Conservation (phyloP, 2,113 vertebrate genomes). For the Laticauda colubrina region DNA sequence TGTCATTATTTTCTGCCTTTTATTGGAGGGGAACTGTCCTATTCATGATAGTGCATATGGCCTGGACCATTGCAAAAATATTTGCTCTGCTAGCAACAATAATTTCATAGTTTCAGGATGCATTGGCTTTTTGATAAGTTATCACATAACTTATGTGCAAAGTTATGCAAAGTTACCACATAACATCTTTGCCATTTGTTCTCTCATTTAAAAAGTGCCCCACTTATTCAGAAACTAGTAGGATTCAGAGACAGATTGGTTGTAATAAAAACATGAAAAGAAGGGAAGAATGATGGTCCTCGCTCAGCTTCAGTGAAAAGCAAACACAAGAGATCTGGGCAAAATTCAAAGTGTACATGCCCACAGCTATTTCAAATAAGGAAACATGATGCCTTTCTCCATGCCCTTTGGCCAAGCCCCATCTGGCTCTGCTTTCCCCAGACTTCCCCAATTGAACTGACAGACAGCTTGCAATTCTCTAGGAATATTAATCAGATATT, state of each 20-base stretch:
- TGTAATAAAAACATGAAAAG: neutral
- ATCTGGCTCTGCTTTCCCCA: conserved; percentile 4
- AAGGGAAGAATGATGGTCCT: neutral
- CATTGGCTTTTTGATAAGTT: neutral
- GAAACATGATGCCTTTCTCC: conserved; percentile 6
- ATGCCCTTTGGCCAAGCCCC: conserved; percentile 18
- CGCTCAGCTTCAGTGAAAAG: neutral
- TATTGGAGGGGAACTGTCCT: neutral
- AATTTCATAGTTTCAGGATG: neutral
- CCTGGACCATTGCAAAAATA: neutral
- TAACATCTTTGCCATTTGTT: neutral
- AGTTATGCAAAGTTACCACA: neutral
- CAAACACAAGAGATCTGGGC: neutral
- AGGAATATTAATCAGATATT: conserved; percentile 27
- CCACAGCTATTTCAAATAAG: neutral
- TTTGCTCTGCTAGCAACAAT: neutral
- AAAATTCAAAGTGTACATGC: neutral
- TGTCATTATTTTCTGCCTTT: neutral
- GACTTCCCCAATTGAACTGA: conserved; percentile 17
- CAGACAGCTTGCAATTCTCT: conserved; percentile 5
- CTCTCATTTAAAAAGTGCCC: neutral
- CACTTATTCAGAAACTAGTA: neutral
- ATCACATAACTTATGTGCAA: too few relatives aligned
- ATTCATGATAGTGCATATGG: neutral
- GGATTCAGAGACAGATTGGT: neutral